phyloP scores from a whole-genome alignment of 2,888 invertebrate genomes.

The Megastigmus dorsalis region DNA sequence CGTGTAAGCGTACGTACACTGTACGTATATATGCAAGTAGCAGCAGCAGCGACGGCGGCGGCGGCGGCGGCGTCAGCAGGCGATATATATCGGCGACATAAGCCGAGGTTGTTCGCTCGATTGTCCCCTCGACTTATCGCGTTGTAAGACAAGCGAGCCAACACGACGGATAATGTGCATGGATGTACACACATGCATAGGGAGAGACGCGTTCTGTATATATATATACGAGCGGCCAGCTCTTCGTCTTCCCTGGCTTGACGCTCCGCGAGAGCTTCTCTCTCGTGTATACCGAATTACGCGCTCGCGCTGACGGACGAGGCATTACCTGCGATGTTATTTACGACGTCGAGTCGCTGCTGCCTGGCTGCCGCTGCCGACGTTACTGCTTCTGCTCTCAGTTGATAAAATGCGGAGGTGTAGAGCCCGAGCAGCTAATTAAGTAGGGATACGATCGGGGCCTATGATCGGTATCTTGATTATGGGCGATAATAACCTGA shows the following conservation, averaged over 20 bases:
- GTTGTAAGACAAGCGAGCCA: conserved; percentile 68
- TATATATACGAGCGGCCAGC: background rate
- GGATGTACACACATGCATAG: background rate
- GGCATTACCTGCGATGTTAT: conserved; percentile 1
- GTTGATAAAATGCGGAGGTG: too few species aligned
- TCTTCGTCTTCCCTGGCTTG: background rate
- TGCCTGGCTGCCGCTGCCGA: background rate
- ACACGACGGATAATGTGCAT: conserved; percentile 64
- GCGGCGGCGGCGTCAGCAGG: too few species aligned
- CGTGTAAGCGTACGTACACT: conserved; percentile 41
- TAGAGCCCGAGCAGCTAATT: too few species aligned
- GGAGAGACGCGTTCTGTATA: too few species aligned
- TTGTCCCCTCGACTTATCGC: conserved; percentile 66
- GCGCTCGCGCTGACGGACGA: background rate
- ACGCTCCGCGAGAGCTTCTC: background rate
- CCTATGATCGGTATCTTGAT: too few species aligned
- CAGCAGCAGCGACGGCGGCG: too few species aligned
- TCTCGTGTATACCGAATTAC: conserved; percentile 15
- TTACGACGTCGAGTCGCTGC: background rate
- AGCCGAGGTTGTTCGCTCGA: conserved; percentile 41
- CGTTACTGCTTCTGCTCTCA: background rate
- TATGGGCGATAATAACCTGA: too few species aligned
- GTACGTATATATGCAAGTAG: conserved; percentile 51
- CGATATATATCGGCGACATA: conserved; percentile 57
- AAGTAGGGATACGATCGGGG: too few species aligned